Base-by-base conservation (phyloP, 1,140 invertebrate species). In the Phymastichus coffea region DNA sequence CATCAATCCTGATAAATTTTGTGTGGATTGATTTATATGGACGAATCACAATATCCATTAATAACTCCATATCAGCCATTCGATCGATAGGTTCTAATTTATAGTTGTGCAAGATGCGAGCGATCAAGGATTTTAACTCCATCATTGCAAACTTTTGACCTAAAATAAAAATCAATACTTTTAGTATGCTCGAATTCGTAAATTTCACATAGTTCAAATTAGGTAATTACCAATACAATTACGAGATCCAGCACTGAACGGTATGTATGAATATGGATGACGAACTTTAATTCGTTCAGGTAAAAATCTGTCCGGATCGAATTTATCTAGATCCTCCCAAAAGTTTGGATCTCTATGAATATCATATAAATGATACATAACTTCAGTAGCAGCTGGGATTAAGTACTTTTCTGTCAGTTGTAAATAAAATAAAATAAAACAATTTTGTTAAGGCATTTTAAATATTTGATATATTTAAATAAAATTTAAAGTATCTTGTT, bases 131-230 rank as follows among this genome's bases (percentile, higher is more conserved):
- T 73, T 93, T 93, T 63, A 88, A 78, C 78, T 94, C 90, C 69
- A 91, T 72, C 75, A 90, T 77, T 1, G 91, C 92, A 76, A 93
- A 94, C 69, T 86, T 89, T 76, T 91, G 89, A 59, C 89, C 88
- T 81, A 73, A 33, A 73, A 68, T 47, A 3, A 48, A 26, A n/a
- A 46, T 10, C 23, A 22, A n/a, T n/a, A n/a, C n/a, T n/a, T n/a
- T n/a, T n/a, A n/a, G n/a, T n/a, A n/a, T n/a, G n/a, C n/a, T n/a
- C n/a, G 23, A 20, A 40, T 40, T 40, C 17, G 8, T 15, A 40
- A 17, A 2, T 1, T 17, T 20, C 22, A 41, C 1, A 15, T 43
- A 22, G 4, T 20, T 41, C 7, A 20, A 10, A 23, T 9, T 19
- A 15, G 14, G 8, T 12, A 57, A 60, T 73, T 71, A 83, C 87